Percentiles rank a stretch among this genome's conserved stretches.
Evolutionary conservation across 2,888 invertebrate species (phyloP).

Genomic region (Mamestra brassicae): DNA sequence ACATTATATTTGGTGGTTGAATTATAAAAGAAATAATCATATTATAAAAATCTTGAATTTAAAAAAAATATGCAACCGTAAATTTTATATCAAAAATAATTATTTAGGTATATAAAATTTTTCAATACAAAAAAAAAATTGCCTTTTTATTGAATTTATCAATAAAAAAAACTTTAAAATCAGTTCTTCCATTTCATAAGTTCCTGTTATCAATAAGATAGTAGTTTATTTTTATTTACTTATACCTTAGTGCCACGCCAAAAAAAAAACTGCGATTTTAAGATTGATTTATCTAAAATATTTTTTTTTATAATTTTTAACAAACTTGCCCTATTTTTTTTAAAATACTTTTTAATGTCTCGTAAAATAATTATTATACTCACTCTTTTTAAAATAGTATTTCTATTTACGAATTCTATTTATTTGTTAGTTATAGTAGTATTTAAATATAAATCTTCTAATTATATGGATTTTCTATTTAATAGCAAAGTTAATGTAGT

Average conservation of each 20-base stretch:
- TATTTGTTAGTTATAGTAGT: constrained; percentile 12
- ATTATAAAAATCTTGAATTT: background rate
- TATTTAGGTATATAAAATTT: background rate
- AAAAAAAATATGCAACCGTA: background rate
- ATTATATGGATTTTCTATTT: constrained; percentile 11
- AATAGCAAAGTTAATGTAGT: background rate
- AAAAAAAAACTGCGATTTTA: background rate
- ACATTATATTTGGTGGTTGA: constrained; percentile 12
- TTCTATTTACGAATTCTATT: constrained; percentile 7
- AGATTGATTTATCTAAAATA: background rate
- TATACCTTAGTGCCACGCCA: background rate
- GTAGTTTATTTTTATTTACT: constrained; percentile 20
- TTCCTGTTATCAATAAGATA: constrained; percentile 56
- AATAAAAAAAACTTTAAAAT: background rate
- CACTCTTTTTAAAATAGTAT: constrained; percentile 20
- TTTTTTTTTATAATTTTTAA: background rate
- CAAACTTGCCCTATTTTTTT: background rate
- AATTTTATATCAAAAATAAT: background rate
- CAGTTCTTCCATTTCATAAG: constrained; percentile 33
- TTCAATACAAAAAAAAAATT: background rate
- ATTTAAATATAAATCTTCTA: constrained; percentile 6
- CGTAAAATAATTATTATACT: background rate
- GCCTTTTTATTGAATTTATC: background rate
- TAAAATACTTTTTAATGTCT: background rate
- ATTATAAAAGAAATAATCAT: background rate